These are phyloP conservation scores for Karalla daura DNA, from an alignment of 2,797 vertebrate species.

Conservation along the genomic window DNA sequence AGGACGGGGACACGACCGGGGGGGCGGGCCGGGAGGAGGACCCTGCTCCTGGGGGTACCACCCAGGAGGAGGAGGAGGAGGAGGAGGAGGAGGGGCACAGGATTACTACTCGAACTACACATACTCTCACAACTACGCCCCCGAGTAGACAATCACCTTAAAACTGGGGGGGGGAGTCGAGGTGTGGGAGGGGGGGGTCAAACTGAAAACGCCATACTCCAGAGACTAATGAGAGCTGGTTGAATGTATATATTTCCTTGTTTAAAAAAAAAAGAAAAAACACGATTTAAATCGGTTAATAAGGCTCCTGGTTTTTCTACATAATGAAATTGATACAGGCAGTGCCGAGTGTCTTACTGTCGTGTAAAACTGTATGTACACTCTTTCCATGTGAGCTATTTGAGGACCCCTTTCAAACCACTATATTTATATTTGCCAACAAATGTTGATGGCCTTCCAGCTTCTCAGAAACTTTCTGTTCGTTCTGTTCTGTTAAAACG, in stretches of 20 bases:
- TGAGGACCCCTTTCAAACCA: constrained; percentile 87
- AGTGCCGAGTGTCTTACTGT: constrained; percentile 80
- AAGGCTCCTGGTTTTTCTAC: constrained; percentile 83
- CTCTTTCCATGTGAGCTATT: constrained; percentile 82
- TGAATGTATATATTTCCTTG: constrained; percentile 87
- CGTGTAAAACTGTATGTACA: constrained; percentile 76
- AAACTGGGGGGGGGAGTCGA: constrained; percentile 45
- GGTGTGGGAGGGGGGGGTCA: no score
- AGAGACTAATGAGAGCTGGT: constrained; percentile 77
- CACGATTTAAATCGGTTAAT: constrained; percentile 71
- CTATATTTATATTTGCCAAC: constrained; percentile 90
- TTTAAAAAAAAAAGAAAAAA: no score
- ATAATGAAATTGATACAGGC: constrained; percentile 80
- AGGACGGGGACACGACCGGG: constrained; percentile 77
- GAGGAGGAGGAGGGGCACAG: constrained; percentile 75
- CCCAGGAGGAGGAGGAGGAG: constrained; percentile 75
- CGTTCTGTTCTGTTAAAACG: constrained; percentile 75
- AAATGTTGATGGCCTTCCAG: constrained; percentile 84
- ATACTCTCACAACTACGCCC: constrained; percentile 79
- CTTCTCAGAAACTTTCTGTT: constrained; percentile 79
- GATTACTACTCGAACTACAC: constrained; percentile 84
- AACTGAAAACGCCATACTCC: constrained; percentile 54
- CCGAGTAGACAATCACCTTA: constrained; percentile 79
- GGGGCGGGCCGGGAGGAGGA: constrained; percentile 65
- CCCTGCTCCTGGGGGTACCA: constrained; percentile 83